Conservation (phyloP, 2,888 invertebrate species). For the Matsumyia berberina region DNA sequence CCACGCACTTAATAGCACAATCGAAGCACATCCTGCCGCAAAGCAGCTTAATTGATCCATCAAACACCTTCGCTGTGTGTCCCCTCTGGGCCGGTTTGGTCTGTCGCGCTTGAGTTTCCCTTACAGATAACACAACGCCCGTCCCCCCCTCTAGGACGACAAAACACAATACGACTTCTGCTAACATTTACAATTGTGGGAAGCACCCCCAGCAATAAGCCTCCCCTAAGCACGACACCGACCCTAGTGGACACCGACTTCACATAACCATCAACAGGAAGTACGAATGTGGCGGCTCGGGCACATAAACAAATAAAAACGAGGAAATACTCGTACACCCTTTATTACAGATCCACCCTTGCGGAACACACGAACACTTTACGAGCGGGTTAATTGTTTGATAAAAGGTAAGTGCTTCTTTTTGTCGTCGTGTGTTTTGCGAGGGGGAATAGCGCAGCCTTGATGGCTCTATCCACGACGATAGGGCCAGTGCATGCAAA, state of each 20-base stretch:
- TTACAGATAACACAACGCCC: not conserved
- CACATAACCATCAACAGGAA: constrained; percentile 23
- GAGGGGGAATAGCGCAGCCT: not conserved
- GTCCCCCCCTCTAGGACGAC: not conserved
- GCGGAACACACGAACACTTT: constrained; percentile 29
- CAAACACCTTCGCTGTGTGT: not conserved
- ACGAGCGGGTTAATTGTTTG: constrained; percentile 53
- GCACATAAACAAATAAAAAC: constrained; percentile 41
- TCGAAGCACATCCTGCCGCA: constrained; percentile 17
- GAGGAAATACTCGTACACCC: constrained; percentile 25
- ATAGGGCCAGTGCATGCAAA: constrained; percentile 7
- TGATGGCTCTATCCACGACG: not conserved
- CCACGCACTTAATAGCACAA: constrained; percentile 12
- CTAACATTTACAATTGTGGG: not conserved
- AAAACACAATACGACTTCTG: constrained; percentile 11
- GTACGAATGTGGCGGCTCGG: constrained; percentile 16
- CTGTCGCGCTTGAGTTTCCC: not conserved
- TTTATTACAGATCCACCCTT: constrained; percentile 29
- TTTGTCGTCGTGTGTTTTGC: not conserved
- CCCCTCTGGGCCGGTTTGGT: not conserved
- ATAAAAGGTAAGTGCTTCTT: constrained; percentile 51
- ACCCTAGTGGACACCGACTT: constrained; percentile 1
- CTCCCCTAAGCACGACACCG: not conserved
- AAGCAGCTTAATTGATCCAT: constrained; percentile 32
- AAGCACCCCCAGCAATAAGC: constrained; percentile 1